phyloP scores from a whole-genome alignment of 2,888 invertebrate genomes.

The Plagodis pulveraria region DNA sequence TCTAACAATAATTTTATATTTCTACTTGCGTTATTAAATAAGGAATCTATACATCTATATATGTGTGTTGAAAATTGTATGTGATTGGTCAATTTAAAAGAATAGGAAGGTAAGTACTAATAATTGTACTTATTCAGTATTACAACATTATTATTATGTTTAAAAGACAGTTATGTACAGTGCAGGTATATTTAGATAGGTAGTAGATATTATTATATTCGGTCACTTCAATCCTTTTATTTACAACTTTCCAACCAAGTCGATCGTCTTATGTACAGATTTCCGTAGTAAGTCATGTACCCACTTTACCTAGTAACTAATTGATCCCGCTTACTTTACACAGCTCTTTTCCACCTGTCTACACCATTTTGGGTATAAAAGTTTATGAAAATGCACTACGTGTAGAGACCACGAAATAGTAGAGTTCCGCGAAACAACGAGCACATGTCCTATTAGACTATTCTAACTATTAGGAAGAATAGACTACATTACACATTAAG shows the following conservation, averaged over 20 bases:
- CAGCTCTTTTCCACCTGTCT: constrained; percentile 66
- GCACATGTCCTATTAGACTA: constrained; percentile 4
- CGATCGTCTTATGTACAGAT: constrained; percentile 13
- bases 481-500: constrained; percentile 10
- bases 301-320: constrained; percentile 74
- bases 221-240: constrained; percentile 33
- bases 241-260: constrained; percentile 38
- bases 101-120: constrained; percentile 25
- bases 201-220: constrained; percentile 4
- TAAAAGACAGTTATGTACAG: constrained; percentile 13
- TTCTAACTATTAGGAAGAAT: constrained; percentile 2
- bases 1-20: constrained; percentile 40
- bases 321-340: constrained; percentile 82
- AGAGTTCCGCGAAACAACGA: constrained; percentile 49
- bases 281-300: constrained; percentile 59
- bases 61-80: constrained; percentile 3
- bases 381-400: constrained; percentile 45
- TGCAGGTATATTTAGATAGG: constrained; percentile 1
- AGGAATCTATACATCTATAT: constrained; percentile 34
- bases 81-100: constrained; percentile 15
- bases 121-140: constrained; percentile 36
- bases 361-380: constrained; percentile 44
- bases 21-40: constrained; percentile 32
- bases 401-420: constrained; percentile 66
- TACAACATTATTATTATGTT: constrained; percentile 27